phyloP scores from a whole-genome alignment of 2,888 invertebrate species.

The Microdon myrmicae region DNA sequence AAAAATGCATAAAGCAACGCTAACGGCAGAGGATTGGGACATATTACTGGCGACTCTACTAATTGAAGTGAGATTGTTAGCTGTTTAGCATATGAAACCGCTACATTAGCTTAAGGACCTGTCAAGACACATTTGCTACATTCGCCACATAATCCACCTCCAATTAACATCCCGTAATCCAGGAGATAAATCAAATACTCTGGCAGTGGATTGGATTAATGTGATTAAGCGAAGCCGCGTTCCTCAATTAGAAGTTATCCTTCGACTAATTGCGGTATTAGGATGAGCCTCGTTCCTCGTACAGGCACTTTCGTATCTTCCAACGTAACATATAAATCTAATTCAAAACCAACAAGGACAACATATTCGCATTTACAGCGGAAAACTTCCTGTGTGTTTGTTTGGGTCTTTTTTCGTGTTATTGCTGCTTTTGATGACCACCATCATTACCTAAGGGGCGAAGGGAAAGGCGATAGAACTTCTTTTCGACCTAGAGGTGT shows the following conservation, averaged over 20 bases:
- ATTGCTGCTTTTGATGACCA: neutral
- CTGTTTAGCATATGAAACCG: too few species aligned
- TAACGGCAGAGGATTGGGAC: too few species aligned
- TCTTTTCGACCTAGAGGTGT: constrained; percentile 4
- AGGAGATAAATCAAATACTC: constrained; percentile 44
- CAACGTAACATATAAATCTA: constrained; percentile 9
- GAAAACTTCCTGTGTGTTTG: constrained; percentile 7
- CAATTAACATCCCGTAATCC: constrained; percentile 46
- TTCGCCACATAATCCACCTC: constrained; percentile 18
- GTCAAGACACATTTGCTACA: constrained; percentile 17
- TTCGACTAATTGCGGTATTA: constrained; percentile 42
- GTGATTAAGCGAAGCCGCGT: constrained; percentile 37
- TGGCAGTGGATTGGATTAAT: constrained; percentile 21
- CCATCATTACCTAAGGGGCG: constrained; percentile 19
- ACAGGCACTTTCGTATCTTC: too few species aligned
- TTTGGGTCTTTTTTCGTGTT: too few species aligned
- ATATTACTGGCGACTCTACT: too few species aligned
- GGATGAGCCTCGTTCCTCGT: constrained; percentile 23
- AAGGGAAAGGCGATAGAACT: too few species aligned
- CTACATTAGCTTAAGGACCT: constrained; percentile 1
- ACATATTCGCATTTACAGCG: neutral
- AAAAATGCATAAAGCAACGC: too few species aligned
- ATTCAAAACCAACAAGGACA: constrained; percentile 23
- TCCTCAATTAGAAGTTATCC: constrained; percentile 47
- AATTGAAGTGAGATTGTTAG: too few species aligned